Evolutionary conservation across 2,888 invertebrate species (phyloP), one percentile per base, ranked within the genome.

Genomic region (Drymonia ruficornis): DNA sequence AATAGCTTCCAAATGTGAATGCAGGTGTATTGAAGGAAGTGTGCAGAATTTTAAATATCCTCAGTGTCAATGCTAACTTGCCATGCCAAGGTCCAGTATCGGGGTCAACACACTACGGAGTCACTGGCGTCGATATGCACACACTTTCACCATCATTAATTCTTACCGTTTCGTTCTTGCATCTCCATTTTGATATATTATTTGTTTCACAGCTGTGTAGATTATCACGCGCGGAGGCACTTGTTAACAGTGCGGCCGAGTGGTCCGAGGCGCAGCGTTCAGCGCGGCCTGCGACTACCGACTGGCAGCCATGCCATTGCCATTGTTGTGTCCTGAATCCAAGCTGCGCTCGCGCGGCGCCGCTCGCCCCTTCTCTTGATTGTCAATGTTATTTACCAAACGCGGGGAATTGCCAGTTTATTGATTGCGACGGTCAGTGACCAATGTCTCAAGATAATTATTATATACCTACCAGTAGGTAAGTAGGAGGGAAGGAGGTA

Each of bases 81-180:
- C 53, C 53, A 64, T 34, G n/a, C 53, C 53, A 64, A 66, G 61
- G 62, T 44, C 51, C 58, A 46, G 31, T 52, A 72, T 66, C 63
- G 63, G 68, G 76, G 76, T 76, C 74, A 68, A 67, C 60, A 73
- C 50, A 58, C 72, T 49, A 7, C 36, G 13, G 15, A 31, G 28
- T 53, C 49, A 47, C 50, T 48, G 44, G 50, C 51, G 54, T 63
- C 49, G 49, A 50, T 49, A 63, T 5, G 42, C 56, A 63, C 47
- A 56, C 62, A 83, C 83, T 84, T 81, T 82, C 81, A 82, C 82
- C 62, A 53, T n/a, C 48, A 42, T 16, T 46, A 16, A 53, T 49
- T 59, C 70, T 81, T 72, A 81, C 84, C 83, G 55, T 78, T 71
- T 63, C 70, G 66, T 47, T 77, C 72, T 62, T 80, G 78, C 74